These are phyloP conservation scores for Chlorospingus flavigularis DNA, from an alignment of 2,797 vertebrate genomes.

Conservation along the genomic window DNA sequence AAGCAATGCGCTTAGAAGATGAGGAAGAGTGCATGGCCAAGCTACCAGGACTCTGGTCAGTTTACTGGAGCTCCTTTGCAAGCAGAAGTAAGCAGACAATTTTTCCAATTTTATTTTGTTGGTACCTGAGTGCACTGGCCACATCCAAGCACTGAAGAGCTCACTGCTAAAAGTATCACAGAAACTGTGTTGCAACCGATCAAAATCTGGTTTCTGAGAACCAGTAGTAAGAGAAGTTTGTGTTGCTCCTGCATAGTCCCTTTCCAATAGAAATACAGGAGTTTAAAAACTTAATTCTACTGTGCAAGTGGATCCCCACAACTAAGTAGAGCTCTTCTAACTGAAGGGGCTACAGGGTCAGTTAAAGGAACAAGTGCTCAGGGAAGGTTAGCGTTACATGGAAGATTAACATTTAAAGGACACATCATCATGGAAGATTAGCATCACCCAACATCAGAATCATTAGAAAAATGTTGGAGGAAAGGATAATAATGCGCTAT, in stretches of 20 bases:
- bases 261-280: not conserved
- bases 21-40: not conserved
- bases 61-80: not conserved
- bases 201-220: not conserved
- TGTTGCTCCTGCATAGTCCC: not conserved
- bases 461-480: not conserved
- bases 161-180: not conserved
- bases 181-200: not conserved
- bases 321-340: not conserved
- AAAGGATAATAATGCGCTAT: not conserved
- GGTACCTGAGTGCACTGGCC: not conserved
- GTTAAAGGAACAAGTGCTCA: not conserved
- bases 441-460: not conserved
- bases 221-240: not conserved
- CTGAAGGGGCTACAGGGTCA: not conserved
- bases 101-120: not conserved
- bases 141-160: not conserved
- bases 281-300: not conserved
- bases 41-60: not conserved
- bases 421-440: not conserved
- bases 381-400: rapidly evolving
- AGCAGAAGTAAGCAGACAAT: not conserved
- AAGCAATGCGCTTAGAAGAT: not conserved
- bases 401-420: not conserved
- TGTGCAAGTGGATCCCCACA: not conserved